A percentile compares a stretch with the other conserved stretches of the same genome.
Conservation (phyloP, 2,888 invertebrate genomes). For the Phytoseiulus persimilis region DNA sequence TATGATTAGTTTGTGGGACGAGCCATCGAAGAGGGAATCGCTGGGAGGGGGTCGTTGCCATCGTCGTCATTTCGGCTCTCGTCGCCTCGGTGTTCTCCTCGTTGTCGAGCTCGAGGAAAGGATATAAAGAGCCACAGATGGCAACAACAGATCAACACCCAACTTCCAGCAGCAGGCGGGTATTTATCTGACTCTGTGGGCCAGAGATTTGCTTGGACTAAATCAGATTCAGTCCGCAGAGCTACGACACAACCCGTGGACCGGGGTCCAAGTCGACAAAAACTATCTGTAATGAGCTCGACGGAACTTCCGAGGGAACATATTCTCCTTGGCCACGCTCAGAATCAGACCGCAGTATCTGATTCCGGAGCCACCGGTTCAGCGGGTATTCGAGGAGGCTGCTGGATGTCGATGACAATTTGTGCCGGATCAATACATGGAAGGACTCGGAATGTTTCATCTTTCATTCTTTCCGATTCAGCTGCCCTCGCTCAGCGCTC, state of each 20-base stretch:
- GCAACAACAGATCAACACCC: not conserved
- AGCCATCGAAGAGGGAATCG: not conserved
- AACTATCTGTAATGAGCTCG: no score
- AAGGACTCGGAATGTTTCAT: no score
- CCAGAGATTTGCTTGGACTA: not conserved
- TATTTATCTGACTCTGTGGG: not conserved
- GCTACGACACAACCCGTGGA: not conserved
- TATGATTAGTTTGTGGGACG: slow-evolving; percentile 5
- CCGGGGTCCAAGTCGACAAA: no score
- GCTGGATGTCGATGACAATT: no score
- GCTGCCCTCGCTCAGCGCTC: no score
- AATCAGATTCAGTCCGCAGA: not conserved
- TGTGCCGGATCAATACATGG: no score
- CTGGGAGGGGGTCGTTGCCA: not conserved
- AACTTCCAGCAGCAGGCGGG: not conserved
- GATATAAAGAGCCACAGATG: slow-evolving; percentile 5
- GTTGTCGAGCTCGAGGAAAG: not conserved
- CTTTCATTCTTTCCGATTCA: no score
- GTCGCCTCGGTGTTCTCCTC: not conserved
- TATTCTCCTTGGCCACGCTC: no score
- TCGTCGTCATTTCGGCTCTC: not conserved
- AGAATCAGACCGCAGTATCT: no score
- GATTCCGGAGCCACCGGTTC: no score
- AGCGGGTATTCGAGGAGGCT: no score
- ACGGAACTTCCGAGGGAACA: no score